Evolutionary conservation across 1,140 invertebrate species (phyloP), one percentile per base, ranked within the genome.

Genomic region (Onthophagus taurus): DNA sequence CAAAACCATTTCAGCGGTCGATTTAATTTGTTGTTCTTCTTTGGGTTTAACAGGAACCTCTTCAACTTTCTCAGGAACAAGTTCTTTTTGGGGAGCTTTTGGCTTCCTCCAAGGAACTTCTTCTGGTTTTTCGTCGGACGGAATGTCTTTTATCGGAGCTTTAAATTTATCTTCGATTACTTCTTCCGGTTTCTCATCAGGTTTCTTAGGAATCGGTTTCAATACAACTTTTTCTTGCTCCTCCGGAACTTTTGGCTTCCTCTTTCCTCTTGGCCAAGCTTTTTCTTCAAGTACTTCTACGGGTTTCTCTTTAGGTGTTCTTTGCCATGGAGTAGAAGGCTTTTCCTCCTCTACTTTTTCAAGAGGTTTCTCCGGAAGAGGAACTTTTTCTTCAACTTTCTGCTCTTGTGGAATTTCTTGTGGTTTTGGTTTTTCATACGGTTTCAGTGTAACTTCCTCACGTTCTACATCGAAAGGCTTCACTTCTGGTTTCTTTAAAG

Each of bases 181-280:
- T 45, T 53, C 43, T 41, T 52, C 35, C 42, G 47, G 21, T 35
- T 47, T 41, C 35, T 53, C 53, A 16, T 45, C 49, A 23, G 12
- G 26, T 21, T 36, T 20, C 4, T 59, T 62, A 23, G 49, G 45
- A 45, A 65, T 58, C 6, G 60, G 59, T 48, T 66, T 68, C 11
- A 61, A 53, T 37, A 47, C 50, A 5, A 58, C 50, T 39, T 65
- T 57, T 33, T 67, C 62, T 18, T 57, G 46, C 47, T 59, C 47
- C 52, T 66, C 63, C 52, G 64, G 59, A 14, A 63, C 57, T 17
- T 63, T 57, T 13, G 59, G 61, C 42, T 60, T 45, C 17, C 55
- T 59, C 50, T 67, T 69, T 31, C 67, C 68, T 31, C 54, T 61
- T 8, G 63, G 67, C 64, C 67, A 68, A 36, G 63, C 50, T 44